These are phyloP conservation scores for Thryonomys swinderianus DNA, from an alignment of 2,113 vertebrate species.

Conservation along the genomic window DNA sequence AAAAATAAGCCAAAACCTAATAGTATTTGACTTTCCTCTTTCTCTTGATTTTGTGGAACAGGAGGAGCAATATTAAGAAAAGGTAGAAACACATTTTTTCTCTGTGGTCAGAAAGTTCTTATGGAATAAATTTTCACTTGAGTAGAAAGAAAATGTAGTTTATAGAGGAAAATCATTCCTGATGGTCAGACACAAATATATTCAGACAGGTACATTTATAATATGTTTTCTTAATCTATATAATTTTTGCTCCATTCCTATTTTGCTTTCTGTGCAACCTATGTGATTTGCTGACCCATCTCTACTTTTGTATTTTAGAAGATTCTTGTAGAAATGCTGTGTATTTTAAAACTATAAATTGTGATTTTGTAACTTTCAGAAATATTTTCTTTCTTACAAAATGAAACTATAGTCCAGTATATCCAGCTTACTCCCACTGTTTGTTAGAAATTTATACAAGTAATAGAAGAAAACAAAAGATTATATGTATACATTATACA, in stretches of 20 bases:
- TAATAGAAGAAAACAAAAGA: neutral
- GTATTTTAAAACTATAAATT: slow-evolving; percentile 44
- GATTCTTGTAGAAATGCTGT: slow-evolving; percentile 22
- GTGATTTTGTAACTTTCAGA: slow-evolving; percentile 30
- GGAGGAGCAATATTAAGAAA: neutral
- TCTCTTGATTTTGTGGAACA: slow-evolving; percentile 10
- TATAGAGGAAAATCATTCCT: neutral
- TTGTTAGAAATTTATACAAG: slow-evolving; percentile 24
- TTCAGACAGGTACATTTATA: neutral
- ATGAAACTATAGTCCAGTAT: slow-evolving; percentile 4
- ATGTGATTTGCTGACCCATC: slow-evolving; percentile 23
- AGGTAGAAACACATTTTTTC: neutral
- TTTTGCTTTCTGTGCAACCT: slow-evolving; percentile 46
- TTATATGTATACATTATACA: neutral
- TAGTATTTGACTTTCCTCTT: slow-evolving; percentile 14
- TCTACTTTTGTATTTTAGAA: slow-evolving; percentile 18
- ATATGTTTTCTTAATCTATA: slow-evolving; percentile 41
- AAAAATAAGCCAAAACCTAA: neutral
- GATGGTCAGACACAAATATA: neutral
- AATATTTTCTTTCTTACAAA: slow-evolving; percentile 21
- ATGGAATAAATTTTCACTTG: neutral
- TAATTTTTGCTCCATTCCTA: slow-evolving; percentile 45
- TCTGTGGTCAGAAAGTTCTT: neutral
- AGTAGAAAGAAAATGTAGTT: neutral
- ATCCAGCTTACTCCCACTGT: neutral